These are phyloP conservation scores for Augochlora pura DNA, from an alignment of 1,140 invertebrate species.

Conservation along the genomic window DNA sequence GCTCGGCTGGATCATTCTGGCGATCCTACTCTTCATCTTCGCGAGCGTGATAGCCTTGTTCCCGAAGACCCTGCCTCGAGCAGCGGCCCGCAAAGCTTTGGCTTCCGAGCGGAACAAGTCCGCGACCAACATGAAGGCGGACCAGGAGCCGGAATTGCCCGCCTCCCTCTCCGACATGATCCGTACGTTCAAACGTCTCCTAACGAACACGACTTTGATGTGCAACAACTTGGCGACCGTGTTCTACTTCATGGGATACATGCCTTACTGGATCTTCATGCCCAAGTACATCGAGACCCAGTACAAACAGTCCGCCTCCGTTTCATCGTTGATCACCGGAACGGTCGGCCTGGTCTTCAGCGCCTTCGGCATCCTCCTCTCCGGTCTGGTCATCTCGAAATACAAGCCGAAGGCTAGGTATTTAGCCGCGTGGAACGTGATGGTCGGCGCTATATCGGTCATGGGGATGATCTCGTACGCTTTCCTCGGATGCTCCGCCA, in stretches of 20 bases:
- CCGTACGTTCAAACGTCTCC: conserved; percentile 83
- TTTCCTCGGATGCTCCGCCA: conserved; percentile 85
- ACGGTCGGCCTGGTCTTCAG: conserved; percentile 87
- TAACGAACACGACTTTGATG: conserved; percentile 85
- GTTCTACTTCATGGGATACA: conserved; percentile 87
- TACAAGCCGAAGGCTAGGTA: conserved; percentile 86
- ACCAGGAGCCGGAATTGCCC: conserved; percentile 73
- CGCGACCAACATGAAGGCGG: conserved; percentile 68
- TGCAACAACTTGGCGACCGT: conserved; percentile 85
- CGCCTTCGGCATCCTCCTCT: conserved; percentile 86
- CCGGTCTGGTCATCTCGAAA: conserved; percentile 85
- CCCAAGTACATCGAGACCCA: conserved; percentile 90
- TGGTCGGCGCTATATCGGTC: conserved; percentile 84
- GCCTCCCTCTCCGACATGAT: conserved; percentile 83
- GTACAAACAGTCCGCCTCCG: conserved; percentile 86
- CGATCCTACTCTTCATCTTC: conserved; percentile 83
- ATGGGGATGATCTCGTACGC: conserved; percentile 85
- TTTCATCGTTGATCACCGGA: conserved; percentile 85
- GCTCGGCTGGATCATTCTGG: conserved; percentile 88
- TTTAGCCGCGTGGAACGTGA: conserved; percentile 87
- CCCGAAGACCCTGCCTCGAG: conserved; percentile 84
- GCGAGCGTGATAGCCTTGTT: conserved; percentile 84
- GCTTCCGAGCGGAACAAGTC: conserved; percentile 76
- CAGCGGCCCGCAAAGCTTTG: conserved; percentile 81
- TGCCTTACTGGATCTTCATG: conserved; percentile 88